Evolutionary conservation across 1,140 invertebrate genomes (phyloP), one percentile per base, ranked within the genome.

Genomic region (Camponotus floridanus): DNA sequence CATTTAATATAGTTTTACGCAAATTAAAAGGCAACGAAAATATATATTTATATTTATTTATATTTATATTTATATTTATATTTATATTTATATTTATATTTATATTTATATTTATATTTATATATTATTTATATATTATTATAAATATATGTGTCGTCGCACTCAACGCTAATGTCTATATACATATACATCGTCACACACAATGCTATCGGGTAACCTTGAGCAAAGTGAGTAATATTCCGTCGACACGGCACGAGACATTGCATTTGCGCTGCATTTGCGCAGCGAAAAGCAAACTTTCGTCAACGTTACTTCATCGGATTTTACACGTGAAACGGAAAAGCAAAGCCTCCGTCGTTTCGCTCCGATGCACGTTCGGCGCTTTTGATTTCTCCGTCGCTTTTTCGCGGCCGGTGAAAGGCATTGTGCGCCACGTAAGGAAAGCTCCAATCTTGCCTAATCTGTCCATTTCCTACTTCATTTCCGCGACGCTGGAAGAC

Each of bases 181-280:
- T 26, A 80, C 71, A 76, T 73, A 76, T 61, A 21, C n/a, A 76
- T 26, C 42, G 26, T 79, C 71, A 61, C 79, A 73, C 33, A 84
- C 76, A 89, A 86, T 64, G 81, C 59, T 18, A 13, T 57, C 85
- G 62, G 68, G 83, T 83, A 87, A 90, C 88, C 88, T 90, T 90
- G 89, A 86, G 45, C 13, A 65, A 87, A 83, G 39, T 76, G 86
- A 86, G 86, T 90, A 90, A 88, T 90, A 90, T 87, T 90, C 88
- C 88, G 76, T 18, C 48, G 48, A 51, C 87, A 74, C 78, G 33
- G 73, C 68, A n/a, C 68, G 76, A 76, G 73, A 26, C 26, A 26
- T 68, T 78, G 67, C 89, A 90, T 87, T 90, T 90, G 86, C 88
- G 73, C 74, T 78, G 67, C 89, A 90, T 87, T 90, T 90, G 86